Evolutionary conservation across 2,113 vertebrate genomes (phyloP), one percentile per base, ranked within the genome.

Genomic region (Mormyrus iriodes): DNA sequence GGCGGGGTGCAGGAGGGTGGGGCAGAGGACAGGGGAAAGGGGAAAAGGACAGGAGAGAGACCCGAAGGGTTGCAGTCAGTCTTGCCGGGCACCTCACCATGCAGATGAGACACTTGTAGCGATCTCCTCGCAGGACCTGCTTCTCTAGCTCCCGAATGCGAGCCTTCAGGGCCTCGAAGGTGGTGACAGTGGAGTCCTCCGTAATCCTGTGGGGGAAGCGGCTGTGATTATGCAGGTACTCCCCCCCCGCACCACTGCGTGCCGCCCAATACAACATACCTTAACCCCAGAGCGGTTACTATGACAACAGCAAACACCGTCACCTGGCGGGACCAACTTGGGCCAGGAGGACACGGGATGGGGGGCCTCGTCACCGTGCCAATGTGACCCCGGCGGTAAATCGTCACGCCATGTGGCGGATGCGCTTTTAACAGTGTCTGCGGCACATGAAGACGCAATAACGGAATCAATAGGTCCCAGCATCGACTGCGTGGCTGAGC

Each of bases 101-200:
- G 96, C 98, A 99, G 95, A 99, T 99, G 95, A 99, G 98, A 97
- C 98, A 99, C 97, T 99, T 99, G 97, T 99, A 99, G 91, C 98
- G 95, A 95, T 99, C 98, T 92, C 98, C 98, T 95, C 98, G 95
- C 92, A 98, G 98, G 61, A 99, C 97, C 94, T 99, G 98, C 95
- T 97, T 97, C 96, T 99, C 98, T 94, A 99, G 96, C 94, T 99
- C 98, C 93, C 98, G 96, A 95, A 99, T 99, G 90, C 98, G 98
- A 94, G 98, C 98, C 96, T 99, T 99, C 95, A 99, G 96, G 35
- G 98, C 98, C 94, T 99, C 98, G 94, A 99, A 97, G 19, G 98
- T 99, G 94, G 98, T 99, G 89, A 98, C 97, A 90, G 98, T 97
- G 4, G 98, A 99, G 91, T 99, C 98, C 94, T 99, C 98, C 0